Evolutionary conservation across 1,140 invertebrate genomes (phyloP).

Genomic region (Ditylenchus dipsaci): DNA sequence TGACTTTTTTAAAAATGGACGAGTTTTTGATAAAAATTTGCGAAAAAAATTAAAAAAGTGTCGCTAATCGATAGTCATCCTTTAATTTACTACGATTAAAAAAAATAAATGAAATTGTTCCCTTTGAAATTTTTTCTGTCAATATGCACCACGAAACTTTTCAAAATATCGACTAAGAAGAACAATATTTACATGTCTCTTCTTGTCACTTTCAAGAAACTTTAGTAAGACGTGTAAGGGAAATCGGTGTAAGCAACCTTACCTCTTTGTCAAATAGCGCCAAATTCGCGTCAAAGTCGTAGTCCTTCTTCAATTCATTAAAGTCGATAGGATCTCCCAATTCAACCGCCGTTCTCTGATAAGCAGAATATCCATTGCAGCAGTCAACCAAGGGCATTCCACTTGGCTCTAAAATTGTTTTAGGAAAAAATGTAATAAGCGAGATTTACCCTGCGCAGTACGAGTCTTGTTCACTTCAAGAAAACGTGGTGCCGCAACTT

Average conservation of each 20-base stretch:
- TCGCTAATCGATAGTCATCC: too few relatives aligned
- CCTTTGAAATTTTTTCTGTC: too few relatives aligned
- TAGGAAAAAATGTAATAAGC: background rate
- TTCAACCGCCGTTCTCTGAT: conserved; percentile 5
- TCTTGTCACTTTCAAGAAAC: too few relatives aligned
- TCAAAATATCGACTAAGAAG: too few relatives aligned
- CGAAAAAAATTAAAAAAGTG: too few relatives aligned
- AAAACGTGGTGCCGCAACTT: conserved; percentile 23
- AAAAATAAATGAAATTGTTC: too few relatives aligned
- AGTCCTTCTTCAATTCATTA: conserved; percentile 43
- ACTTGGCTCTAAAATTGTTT: conserved; percentile 34
- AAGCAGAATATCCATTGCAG: conserved; percentile 46
- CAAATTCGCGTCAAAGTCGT: conserved; percentile 52
- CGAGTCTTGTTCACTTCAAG: conserved; percentile 8
- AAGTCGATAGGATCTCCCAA: conserved; percentile 45
- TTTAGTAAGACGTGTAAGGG: too few relatives aligned
- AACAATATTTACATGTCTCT: too few relatives aligned
- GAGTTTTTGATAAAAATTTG: too few relatives aligned
- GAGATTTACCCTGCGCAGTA: conserved; percentile 11
- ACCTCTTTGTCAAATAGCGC: conserved; percentile 50
- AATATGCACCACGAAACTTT: too few relatives aligned
- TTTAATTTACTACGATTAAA: too few relatives aligned
- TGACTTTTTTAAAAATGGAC: too few relatives aligned
- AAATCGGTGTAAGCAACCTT: conserved; percentile 9
- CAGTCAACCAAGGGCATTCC: conserved; percentile 43